Conservation (phyloP, 1,140 invertebrate species). For the Diachasmimorpha longicaudata region DNA sequence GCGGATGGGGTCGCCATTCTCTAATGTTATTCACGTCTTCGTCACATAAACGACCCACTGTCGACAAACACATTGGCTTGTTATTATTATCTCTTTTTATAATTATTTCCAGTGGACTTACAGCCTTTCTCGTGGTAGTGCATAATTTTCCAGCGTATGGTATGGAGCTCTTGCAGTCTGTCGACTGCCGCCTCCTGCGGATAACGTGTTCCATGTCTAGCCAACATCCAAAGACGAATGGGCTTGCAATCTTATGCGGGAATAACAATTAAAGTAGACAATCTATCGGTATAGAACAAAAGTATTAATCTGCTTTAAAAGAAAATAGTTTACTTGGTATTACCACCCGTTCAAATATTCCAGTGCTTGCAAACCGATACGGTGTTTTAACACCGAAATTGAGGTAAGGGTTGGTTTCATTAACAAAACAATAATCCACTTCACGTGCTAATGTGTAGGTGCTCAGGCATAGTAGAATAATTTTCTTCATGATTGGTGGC, state of each 20-base stretch:
- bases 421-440: neutral
- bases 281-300: neutral
- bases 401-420: neutral
- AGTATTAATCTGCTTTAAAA: neutral
- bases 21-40: conserved; percentile 32
- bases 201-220: neutral
- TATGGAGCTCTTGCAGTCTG: neutral
- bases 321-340: neutral
- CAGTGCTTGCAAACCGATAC: neutral
- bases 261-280: neutral
- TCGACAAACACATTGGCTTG: neutral
- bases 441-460: neutral
- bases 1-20: conserved; percentile 26
- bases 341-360: neutral
- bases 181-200: neutral
- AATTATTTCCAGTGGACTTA: neutral
- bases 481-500: too few species aligned
- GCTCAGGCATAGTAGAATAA: neutral
- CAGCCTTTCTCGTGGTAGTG: neutral
- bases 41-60: conserved; percentile 32
- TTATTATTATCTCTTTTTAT: neutral
- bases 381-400: neutral
- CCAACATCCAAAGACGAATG: neutral
- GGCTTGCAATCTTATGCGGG: neutral
- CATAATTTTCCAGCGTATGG: neutral